Evolutionary conservation across 2,113 vertebrate genomes (phyloP).

Genomic region (Oreochromis aureus): DNA sequence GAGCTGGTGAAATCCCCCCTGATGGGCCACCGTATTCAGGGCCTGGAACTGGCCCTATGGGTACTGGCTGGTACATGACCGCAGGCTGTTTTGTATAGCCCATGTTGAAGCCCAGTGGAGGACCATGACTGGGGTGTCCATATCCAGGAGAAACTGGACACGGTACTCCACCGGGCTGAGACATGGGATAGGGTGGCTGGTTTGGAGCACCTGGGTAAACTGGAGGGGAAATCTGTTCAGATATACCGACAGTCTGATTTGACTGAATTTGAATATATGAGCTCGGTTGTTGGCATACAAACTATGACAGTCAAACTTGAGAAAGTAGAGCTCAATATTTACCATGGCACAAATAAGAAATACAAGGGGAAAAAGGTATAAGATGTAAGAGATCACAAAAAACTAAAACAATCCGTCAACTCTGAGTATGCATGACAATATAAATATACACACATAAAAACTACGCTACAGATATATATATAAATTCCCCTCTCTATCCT

Average conservation of each 20-base stretch:
- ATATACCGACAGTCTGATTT: not conserved
- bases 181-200: conserved; percentile 59
- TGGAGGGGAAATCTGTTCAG: not conserved
- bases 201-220: conserved; percentile 59
- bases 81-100: conserved; percentile 49
- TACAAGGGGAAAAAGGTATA: not conserved
- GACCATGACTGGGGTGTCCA: conserved; percentile 47
- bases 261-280: not conserved
- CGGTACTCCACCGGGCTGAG: conserved; percentile 55
- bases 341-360: not conserved
- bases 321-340: not conserved
- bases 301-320: not conserved
- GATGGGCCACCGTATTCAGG: not conserved
- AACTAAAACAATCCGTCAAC: not conserved
- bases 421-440: not conserved
- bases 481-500: not conserved
- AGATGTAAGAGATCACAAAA: not conserved
- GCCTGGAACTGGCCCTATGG: conserved; percentile 25
- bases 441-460: not conserved
- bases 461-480: not conserved
- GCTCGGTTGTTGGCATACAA: not conserved
- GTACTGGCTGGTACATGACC: conserved; percentile 65
- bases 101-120: conserved; percentile 71
- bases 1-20: conserved; percentile 27
- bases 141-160: conserved; percentile 62